These are phyloP conservation scores for Ricordea florida DNA, from an alignment of 92 coral and sea anemone species.

Conservation along the genomic window DNA sequence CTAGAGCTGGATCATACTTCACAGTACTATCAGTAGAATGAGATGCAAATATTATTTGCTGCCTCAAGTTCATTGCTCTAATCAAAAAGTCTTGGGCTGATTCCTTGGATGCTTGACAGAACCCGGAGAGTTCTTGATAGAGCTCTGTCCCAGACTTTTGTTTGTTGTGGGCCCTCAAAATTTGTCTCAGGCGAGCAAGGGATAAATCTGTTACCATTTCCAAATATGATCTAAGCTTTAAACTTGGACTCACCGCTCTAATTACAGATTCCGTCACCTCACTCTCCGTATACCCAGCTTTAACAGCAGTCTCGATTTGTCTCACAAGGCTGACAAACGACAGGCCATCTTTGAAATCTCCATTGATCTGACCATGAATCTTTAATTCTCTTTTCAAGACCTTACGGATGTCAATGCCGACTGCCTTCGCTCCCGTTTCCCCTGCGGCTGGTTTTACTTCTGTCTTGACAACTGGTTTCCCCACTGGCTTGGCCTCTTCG, in stretches of 20 bases:
- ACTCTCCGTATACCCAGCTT: conserved; percentile 25
- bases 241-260: conserved; percentile 33
- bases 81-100: too few relatives aligned
- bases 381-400: conserved; percentile 35
- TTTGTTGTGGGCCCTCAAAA: too few relatives aligned
- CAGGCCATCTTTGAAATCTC: too few relatives aligned
- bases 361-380: conserved; percentile 36
- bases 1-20: too few relatives aligned
- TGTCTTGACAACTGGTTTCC: too few relatives aligned
- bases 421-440: not conserved
- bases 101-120: too few relatives aligned
- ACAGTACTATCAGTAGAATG: too few relatives aligned
- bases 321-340: too few relatives aligned
- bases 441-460: not conserved
- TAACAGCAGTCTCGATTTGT: too few relatives aligned
- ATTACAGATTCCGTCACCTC: conserved; percentile 60
- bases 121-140: conserved; percentile 48
- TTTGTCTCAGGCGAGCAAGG: conserved; percentile 33
- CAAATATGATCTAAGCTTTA: conserved; percentile 37
- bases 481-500: too few relatives aligned
- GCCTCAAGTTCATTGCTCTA: too few relatives aligned
- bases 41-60: too few relatives aligned
- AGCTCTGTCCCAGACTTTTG: conserved; percentile 53
- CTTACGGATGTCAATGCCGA: not conserved
- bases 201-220: conserved; percentile 47